Conservation (phyloP, 2,113 vertebrate genomes). For the Ifrita kowaldi region DNA sequence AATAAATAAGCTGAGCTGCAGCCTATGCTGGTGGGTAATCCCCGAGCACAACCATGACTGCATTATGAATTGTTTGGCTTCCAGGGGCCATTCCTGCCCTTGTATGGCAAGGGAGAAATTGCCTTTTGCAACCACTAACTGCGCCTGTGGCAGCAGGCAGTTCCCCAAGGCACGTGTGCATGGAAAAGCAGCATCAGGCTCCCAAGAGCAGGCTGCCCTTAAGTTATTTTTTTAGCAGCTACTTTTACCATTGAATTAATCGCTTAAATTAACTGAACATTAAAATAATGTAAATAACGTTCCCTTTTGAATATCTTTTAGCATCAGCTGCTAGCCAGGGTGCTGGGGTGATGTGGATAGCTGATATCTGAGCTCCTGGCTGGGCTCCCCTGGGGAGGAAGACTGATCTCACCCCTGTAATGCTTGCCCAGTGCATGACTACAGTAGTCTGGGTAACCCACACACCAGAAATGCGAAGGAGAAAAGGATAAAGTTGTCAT, state of each 20-base stretch:
- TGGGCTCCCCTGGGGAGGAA: neutral
- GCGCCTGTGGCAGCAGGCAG: neutral
- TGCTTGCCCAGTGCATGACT: neutral
- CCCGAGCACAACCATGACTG: neutral
- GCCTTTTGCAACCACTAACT: neutral
- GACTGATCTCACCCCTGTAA: neutral
- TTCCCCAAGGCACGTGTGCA: neutral
- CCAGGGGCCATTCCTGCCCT: slow-evolving; percentile 23
- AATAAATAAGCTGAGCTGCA: neutral
- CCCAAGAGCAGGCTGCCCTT: neutral
- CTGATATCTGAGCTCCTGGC: neutral
- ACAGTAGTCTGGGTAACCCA: neutral
- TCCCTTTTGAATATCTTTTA: neutral
- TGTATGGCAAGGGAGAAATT: slow-evolving; percentile 9
- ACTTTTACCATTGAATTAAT: neutral
- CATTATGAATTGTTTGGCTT: slow-evolving; percentile 5
- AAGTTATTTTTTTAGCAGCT: neutral
- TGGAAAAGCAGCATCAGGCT: neutral
- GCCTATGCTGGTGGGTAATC: neutral
- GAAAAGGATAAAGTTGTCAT: neutral
- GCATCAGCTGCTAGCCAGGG: neutral
- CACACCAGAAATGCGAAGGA: neutral
- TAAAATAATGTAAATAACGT: neutral
- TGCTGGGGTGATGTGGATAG: neutral
- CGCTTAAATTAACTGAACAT: neutral